Evolutionary conservation across 2,113 vertebrate species (phyloP).

Genomic region (Oxyura jamaicensis): DNA sequence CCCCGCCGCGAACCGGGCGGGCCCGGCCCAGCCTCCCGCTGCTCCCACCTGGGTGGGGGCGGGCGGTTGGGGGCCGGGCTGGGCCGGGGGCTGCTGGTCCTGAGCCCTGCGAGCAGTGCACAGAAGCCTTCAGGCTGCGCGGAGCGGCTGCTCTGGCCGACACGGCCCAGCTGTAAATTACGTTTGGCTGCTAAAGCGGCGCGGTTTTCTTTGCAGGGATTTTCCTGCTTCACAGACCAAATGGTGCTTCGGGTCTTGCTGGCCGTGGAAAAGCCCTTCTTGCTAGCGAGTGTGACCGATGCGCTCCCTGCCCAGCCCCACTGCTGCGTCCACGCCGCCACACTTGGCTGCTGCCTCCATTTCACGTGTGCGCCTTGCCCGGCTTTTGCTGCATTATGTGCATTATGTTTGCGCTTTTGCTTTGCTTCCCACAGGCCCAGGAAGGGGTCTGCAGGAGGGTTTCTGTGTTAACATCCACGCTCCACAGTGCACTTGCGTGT

Average conservation of each 20-base stretch:
- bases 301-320: neutral
- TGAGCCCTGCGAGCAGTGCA: no score
- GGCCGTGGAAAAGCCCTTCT: neutral
- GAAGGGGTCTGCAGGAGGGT: neutral
- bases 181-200: neutral
- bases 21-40: no score
- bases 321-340: rapidly evolving
- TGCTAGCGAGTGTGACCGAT: rapidly evolving
- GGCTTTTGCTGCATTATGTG: neutral
- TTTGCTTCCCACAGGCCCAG: neutral
- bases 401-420: rapidly evolving
- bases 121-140: rapidly evolving
- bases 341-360: rapidly evolving
- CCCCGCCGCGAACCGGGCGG: neutral
- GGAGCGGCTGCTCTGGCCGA: neutral
- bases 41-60: no score
- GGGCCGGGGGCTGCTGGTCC: neutral
- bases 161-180: rapidly evolving
- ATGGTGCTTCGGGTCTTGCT: neutral
- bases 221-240: neutral
- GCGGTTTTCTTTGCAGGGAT: neutral
- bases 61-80: neutral
- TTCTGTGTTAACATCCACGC: rapidly evolving
- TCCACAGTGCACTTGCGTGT: rapidly evolving
- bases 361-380: rapidly evolving